Conservation (phyloP, 2,888 invertebrate genomes). For the Monoplex corrugatus region DNA sequence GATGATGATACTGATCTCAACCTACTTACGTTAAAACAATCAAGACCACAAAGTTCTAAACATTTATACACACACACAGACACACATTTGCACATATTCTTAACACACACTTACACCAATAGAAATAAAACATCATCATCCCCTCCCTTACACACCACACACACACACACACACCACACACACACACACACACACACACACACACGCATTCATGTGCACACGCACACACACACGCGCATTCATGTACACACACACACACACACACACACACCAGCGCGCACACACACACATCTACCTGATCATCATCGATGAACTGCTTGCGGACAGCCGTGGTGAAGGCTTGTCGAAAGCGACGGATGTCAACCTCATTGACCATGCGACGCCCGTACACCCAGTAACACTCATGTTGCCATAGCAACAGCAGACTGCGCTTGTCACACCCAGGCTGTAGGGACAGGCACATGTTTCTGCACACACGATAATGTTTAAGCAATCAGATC, state of each 20-base stretch:
- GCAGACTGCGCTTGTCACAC: constrained; percentile 71
- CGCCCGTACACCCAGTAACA: constrained; percentile 80
- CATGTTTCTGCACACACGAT: constrained; percentile 72
- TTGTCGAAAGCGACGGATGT: constrained; percentile 77
- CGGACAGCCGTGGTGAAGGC: constrained; percentile 78
- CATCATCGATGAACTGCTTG: constrained; percentile 80
- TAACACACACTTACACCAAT: background rate
- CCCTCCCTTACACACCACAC: no score
- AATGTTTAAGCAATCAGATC: no score
- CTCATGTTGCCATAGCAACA: constrained; percentile 81
- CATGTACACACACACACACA: background rate
- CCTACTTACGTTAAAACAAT: no score
- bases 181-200: background rate
- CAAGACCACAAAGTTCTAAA: no score
- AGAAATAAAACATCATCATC: no score
- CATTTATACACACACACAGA: background rate
- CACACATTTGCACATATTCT: no score
- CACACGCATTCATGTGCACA: background rate
- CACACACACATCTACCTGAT: constrained; percentile 66
- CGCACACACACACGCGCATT: background rate
- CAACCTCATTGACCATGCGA: constrained; percentile 80
- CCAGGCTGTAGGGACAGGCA: constrained; percentile 78
- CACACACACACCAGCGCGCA: background rate
- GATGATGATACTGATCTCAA: no score
- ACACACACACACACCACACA: background rate